These are phyloP conservation scores for Hymenopus coronatus DNA, from an alignment of 2,888 invertebrate genomes.

Conservation along the genomic window DNA sequence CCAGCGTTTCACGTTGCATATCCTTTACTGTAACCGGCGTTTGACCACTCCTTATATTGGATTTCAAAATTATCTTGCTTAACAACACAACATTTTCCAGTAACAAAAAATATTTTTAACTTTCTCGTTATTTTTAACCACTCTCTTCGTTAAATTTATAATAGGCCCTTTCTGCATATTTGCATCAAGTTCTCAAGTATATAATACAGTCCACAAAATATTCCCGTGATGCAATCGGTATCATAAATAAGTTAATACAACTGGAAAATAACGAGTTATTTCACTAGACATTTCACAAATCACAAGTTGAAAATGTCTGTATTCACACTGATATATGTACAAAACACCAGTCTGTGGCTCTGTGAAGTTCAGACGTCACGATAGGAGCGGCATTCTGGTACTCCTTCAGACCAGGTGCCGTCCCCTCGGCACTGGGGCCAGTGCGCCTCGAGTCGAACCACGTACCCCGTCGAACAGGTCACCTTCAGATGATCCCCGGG, in stretches of 20 bases:
- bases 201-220: not conserved
- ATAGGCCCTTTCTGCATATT: not conserved
- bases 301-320: not conserved
- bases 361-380: constrained; percentile 17
- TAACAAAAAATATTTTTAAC: not conserved
- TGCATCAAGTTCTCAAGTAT: not conserved
- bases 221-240: not conserved
- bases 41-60: too few species aligned
- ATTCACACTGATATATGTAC: not conserved
- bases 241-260: not conserved
- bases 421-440: constrained; percentile 60
- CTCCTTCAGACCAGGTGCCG: constrained; percentile 66
- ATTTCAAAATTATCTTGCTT: too few species aligned
- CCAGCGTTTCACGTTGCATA: too few species aligned
- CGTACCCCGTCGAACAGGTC: constrained; percentile 65
- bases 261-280: not conserved
- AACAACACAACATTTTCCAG: not conserved
- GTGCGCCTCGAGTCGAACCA: constrained; percentile 56
- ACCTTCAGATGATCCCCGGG: constrained; percentile 69
- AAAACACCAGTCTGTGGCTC: not conserved
- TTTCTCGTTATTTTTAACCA: not conserved
- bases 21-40: too few species aligned
- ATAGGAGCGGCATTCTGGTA: constrained; percentile 56
- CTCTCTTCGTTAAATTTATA: not conserved
- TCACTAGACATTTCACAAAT: not conserved